phyloP scores from a whole-genome alignment of 2,113 vertebrate species.

The Vulpes ferrilata region DNA sequence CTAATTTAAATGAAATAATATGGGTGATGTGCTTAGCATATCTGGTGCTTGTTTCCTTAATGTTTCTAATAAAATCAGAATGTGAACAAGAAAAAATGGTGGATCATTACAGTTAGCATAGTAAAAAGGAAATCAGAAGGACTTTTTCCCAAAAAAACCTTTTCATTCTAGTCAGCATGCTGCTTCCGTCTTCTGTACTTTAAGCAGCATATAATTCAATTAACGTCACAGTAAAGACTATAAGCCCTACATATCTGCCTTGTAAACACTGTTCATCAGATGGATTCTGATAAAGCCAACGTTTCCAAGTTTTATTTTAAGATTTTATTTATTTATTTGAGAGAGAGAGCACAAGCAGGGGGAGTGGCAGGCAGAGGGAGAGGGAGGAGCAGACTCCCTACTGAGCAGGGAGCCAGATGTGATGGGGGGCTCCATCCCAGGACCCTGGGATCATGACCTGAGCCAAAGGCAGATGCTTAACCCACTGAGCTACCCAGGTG shows the following conservation, averaged over 20 bases:
- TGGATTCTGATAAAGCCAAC: neutral
- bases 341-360: too few species aligned
- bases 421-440: too few species aligned
- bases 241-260: neutral
- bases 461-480: too few species aligned
- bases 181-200: neutral
- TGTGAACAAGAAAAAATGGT: neutral
- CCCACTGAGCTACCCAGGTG: too few species aligned
- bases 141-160: neutral
- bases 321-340: too few species aligned
- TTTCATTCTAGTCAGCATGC: neutral
- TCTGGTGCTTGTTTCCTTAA: neutral
- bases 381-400: too few species aligned
- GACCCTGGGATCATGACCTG: too few species aligned
- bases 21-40: neutral
- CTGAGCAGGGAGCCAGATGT: too few species aligned
- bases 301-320: constrained; percentile 1
- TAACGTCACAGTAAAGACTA: constrained; percentile 4
- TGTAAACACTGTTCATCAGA: neutral
- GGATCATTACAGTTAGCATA: neutral
- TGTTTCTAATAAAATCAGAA: constrained; percentile 28
- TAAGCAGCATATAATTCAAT: neutral
- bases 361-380: too few species aligned
- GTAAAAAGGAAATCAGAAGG: neutral
- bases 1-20: neutral